A percentile compares a stretch with the other conserved stretches of the same genome.
Evolutionary conservation across 2,888 invertebrate genomes (phyloP).

Genomic region (Belgica antarctica): DNA sequence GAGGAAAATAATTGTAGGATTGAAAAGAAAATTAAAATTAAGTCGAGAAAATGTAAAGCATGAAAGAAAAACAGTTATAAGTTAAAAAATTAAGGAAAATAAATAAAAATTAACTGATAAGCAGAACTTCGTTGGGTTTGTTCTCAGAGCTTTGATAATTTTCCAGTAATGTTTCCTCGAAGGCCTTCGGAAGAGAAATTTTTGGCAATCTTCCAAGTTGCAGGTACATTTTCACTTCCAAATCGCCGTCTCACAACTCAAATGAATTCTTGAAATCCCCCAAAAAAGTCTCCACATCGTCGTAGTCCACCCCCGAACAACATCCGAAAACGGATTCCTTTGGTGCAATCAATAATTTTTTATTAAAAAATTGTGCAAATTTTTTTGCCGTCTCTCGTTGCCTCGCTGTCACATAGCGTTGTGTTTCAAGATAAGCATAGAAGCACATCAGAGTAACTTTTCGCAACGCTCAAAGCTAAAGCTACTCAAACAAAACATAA

Average conservation of each 20-base stretch:
- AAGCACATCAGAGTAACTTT: neutral
- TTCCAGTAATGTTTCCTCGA: too few species aligned
- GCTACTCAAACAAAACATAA: too few species aligned
- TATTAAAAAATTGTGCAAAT: slow-evolving; percentile 14
- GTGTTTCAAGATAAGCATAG: too few species aligned
- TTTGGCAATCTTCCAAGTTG: too few species aligned
- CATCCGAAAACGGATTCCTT: neutral
- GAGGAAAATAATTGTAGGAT: neutral
- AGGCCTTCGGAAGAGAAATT: too few species aligned
- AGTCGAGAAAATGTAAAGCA: neutral
- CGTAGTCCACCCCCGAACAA: neutral
- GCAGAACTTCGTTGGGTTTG: too few species aligned
- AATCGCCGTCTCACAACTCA: too few species aligned
- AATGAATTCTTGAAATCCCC: too few species aligned
- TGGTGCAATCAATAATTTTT: neutral
- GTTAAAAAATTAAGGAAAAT: neutral
- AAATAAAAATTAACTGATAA: slow-evolving; percentile 22
- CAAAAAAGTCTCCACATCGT: too few species aligned
- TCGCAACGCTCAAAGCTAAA: slow-evolving; percentile 16
- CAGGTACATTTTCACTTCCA: too few species aligned
- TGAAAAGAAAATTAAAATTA: neutral
- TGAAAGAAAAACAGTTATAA: neutral
- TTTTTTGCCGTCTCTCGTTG: neutral
- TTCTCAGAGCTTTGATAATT: too few species aligned
- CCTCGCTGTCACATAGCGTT: neutral